Conservation (phyloP, 2,888 invertebrate species). For the Polylopha cassiicola region DNA sequence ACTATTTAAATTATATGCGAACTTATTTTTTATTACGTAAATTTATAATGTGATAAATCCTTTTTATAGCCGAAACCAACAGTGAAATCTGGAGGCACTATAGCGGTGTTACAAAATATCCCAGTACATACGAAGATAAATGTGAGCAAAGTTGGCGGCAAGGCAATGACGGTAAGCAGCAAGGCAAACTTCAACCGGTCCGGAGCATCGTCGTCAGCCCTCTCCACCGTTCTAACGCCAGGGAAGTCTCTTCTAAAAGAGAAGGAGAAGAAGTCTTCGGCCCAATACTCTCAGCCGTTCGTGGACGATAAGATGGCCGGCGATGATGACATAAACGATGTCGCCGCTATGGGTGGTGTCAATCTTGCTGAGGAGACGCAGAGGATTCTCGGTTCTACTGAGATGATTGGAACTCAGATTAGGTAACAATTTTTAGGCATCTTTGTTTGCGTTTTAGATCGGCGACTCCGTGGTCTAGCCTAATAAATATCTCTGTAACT, state of each 20-base stretch:
- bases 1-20: too few relatives aligned
- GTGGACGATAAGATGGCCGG: constrained; percentile 80
- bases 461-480: background rate
- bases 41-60: background rate
- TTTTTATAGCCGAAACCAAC: constrained; percentile 42
- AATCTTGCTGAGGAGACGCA: constrained; percentile 97
- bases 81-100: constrained; percentile 47
- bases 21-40: background rate
- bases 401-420: constrained; percentile 92
- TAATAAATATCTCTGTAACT: background rate
- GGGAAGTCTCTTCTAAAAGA: constrained; percentile 83
- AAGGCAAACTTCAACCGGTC: constrained; percentile 54
- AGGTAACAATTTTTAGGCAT: constrained; percentile 37
- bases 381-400: constrained; percentile 93
- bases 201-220: constrained; percentile 42
- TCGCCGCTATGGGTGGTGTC: constrained; percentile 99
- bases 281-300: constrained; percentile 50
- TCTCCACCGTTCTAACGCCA: constrained; percentile 59
- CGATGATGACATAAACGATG: constrained; percentile 98
- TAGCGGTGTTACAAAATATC: constrained; percentile 66
- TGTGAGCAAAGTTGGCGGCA: constrained; percentile 52
- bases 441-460: constrained; percentile 68
- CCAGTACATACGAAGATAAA: constrained; percentile 63
- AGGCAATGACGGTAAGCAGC: constrained; percentile 70
- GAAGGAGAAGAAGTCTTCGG: constrained; percentile 82